Evolutionary conservation across 2,888 invertebrate genomes (phyloP).

Genomic region (Gasteruption jaculator): DNA sequence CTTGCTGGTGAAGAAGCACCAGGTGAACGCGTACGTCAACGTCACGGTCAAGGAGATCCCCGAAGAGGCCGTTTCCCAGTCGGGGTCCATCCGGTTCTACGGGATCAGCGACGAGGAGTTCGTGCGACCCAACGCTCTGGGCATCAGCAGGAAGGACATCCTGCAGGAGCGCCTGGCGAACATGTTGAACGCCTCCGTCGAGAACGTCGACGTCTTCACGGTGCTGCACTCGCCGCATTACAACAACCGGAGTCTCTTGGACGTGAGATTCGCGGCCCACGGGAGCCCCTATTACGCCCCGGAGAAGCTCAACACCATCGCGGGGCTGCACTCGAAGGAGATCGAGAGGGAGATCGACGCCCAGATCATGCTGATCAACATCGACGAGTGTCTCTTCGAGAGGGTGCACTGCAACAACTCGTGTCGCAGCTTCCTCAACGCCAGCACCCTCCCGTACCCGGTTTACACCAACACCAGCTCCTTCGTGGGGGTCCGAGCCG

Average conservation of each 20-base stretch:
- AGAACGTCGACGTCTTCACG: slow-evolving; percentile 92
- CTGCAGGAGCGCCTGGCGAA: slow-evolving; percentile 62
- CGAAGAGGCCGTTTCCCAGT: slow-evolving; percentile 86
- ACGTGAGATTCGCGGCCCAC: slow-evolving; percentile 89
- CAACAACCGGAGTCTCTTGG: slow-evolving; percentile 60
- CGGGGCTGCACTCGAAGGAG: slow-evolving; percentile 67
- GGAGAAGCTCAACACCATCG: slow-evolving; percentile 81
- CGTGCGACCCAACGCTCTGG: slow-evolving; percentile 60
- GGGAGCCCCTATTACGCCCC: slow-evolving; percentile 90
- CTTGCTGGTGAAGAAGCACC: slow-evolving; percentile 59
- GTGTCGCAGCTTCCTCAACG: slow-evolving; percentile 74
- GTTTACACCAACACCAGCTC: slow-evolving; percentile 92
- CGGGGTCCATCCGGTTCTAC: slow-evolving; percentile 83
- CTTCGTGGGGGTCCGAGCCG: slow-evolving; percentile 87
- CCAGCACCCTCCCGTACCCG: slow-evolving; percentile 69
- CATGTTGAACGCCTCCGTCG: slow-evolving; percentile 71
- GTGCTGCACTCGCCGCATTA: slow-evolving; percentile 71
- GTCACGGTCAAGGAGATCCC: slow-evolving; percentile 85
- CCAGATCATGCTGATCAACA: slow-evolving; percentile 80
- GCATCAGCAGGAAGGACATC: slow-evolving; percentile 71
- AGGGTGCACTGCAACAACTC: slow-evolving; percentile 68
- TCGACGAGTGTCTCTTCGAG: slow-evolving; percentile 85
- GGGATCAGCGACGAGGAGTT: slow-evolving; percentile 84
- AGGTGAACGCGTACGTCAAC: slow-evolving; percentile 78
- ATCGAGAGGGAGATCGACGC: slow-evolving; percentile 69